A percentile compares a stretch with the other conserved stretches of the same genome.
These are phyloP conservation scores for Leptinotarsa juncta DNA, from an alignment of 2,888 invertebrate genomes.

Conservation along the genomic window DNA sequence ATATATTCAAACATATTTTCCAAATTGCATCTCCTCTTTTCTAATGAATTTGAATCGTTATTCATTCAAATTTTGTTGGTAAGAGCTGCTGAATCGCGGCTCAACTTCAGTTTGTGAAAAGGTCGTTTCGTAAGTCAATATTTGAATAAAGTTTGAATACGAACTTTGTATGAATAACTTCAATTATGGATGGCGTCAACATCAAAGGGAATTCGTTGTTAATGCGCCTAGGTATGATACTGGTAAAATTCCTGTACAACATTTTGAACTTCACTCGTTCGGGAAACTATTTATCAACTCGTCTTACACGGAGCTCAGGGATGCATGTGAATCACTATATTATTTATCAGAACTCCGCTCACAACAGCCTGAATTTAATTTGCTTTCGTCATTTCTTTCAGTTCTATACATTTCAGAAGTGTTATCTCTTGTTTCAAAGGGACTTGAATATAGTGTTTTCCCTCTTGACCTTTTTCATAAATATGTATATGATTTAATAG, in stretches of 20 bases:
- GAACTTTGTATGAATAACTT: conserved; percentile 16
- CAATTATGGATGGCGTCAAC: conserved; percentile 16
- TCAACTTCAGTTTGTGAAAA: conserved; percentile 4
- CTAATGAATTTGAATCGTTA: conserved; percentile 9
- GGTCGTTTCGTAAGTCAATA: conserved; percentile 16
- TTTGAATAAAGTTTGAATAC: conserved; percentile 24
- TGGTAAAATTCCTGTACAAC: conserved; percentile 9
- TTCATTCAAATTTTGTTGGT: background rate
- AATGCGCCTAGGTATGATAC: conserved; percentile 21
- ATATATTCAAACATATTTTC: background rate
- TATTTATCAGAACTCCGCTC: background rate
- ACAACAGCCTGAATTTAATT: background rate
- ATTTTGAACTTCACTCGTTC: conserved; percentile 21
- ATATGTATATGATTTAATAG: too few species aligned
- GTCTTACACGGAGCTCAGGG: background rate
- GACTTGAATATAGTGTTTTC: too few species aligned
- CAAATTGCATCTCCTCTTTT: background rate
- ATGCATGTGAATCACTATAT: background rate
- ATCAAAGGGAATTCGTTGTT: conserved; percentile 22
- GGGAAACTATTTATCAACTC: background rate
- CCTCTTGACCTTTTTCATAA: too few species aligned
- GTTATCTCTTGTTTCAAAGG: background rate
- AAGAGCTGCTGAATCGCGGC: conserved; percentile 5
- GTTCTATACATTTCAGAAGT: background rate
- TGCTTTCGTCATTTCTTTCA: background rate